Evolutionary conservation across 2,888 invertebrate species (phyloP), one percentile per base, ranked within the genome.

Genomic region (Celastrina argiolus): DNA sequence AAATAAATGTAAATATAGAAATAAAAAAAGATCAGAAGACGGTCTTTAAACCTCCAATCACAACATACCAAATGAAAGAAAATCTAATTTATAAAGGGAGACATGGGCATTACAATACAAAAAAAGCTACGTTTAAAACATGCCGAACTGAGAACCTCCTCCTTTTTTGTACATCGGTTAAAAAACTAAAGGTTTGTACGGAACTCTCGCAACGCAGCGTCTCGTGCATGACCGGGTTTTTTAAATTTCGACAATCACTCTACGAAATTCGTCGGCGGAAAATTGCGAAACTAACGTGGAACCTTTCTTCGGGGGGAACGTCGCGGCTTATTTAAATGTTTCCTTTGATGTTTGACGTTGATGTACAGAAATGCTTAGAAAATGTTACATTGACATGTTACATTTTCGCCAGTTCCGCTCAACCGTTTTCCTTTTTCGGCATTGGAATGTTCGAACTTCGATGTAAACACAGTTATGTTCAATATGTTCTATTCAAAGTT

Each of bases 261-360:
- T 31, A 58, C 28, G 31, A 58, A 58, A 31, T 58, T 58, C 31
- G 31, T 28, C 8, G 58, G 58, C 31, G 58, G 58, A 58, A 58
- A 58, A 58, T 58, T 58, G 58, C 58, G 5, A 58, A 31, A 58
- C 58, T 58, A 31, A 31, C 58, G 4, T 31, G 58, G 31, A 16
- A 58, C 58, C 58, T 58, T 58, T 58, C 58, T 28, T 31, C 56
- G n/a, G 31, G 16, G 16, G 28, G 16, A 28, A 16, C 58, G 58
- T 58, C 28, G 58, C 3, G 28, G 58, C 51, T 51, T 51, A 51
- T 51, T 51, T 51, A 51, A 51, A 58, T 58, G 16, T 58, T 28
- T 58, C 58, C 58, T 58, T 58, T 58, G 28, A 58, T 58, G 58
- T 58, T 31, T 31, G 58, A 58, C 22, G 31, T 58, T 31, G 28